These are phyloP conservation scores for Platypus cylindrus DNA, from an alignment of 2,888 invertebrate species.

Conservation along the genomic window DNA sequence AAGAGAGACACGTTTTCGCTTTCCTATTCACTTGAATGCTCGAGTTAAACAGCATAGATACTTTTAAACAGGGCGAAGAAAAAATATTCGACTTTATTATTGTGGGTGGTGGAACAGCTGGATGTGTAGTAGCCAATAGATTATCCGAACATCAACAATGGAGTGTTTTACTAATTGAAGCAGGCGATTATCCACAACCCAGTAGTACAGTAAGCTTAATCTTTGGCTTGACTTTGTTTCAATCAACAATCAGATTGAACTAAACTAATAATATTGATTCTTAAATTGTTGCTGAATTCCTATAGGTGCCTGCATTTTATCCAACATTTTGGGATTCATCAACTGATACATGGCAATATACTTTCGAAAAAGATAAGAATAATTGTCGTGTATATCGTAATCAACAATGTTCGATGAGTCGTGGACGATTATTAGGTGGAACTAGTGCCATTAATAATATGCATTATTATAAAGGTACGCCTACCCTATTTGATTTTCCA, in stretches of 20 bases:
- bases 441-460: conserved; percentile 38
- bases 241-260: too few relatives aligned
- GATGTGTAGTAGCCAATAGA: conserved; percentile 38
- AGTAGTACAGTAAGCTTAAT: conserved; percentile 25
- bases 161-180: conserved; percentile 31
- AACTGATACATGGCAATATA: conserved; percentile 25
- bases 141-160: conserved; percentile 31
- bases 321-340: conserved; percentile 20
- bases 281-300: conserved; percentile 19
- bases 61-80: conserved; percentile 17
- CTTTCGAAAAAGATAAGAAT: conserved; percentile 22
- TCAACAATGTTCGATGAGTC: conserved; percentile 30
- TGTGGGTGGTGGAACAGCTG: conserved; percentile 40
- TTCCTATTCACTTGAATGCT: neutral
- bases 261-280: too few relatives aligned
- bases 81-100: conserved; percentile 35
- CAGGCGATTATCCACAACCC: conserved; percentile 27
- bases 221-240: too few relatives aligned
- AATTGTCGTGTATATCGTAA: conserved; percentile 20
- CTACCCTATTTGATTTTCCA: conserved; percentile 6
- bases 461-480: conserved; percentile 26
- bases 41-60: neutral
- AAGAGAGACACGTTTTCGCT: conserved; percentile 14
- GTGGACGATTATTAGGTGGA: conserved; percentile 40
- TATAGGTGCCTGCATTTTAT: conserved; percentile 21